Base-by-base conservation (phyloP, 2,888 invertebrate species). In the Uropetala carovei region DNA sequence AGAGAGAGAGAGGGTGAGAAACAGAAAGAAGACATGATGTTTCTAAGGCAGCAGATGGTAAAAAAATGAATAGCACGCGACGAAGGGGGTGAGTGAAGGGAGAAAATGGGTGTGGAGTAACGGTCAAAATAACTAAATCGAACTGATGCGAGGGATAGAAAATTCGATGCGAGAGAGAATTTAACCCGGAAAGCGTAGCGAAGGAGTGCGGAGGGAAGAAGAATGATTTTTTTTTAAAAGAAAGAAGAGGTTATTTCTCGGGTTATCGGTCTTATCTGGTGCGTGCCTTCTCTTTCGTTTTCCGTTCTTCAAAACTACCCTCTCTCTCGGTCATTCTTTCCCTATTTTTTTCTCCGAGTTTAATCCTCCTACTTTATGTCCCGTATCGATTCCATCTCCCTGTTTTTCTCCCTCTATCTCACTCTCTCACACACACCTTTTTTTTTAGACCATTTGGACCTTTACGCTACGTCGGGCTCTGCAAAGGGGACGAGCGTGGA, bases 281-380 rank as follows among this genome's bases (percentile, higher is more conserved):
- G 22, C 27, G 75, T 27, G 75, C 22, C 27, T 13, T 75, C 22
- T 22, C 3, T 16, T 14, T 75, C 18, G 22, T 75, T 75, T 68
- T 11, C 68, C 68, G 7, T 68, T 68, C 22, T 22, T 68, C 22
- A 60, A 13, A 13, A 2, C 14, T 16, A 60, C 13, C 68, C 68
- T 27, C 22, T 10, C 27, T 3, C 27, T 43, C 43, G 1, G 3
- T 43, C 43, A 43, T 43, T 43, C 1, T 43, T 43, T 43, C 5
- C 75, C 75, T 75, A 13, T 11, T 27, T n/a, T 4, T 75, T 11
- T 14, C 75, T 27, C 75, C 0, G 22, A 7, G 22, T 22, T 7
- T 75, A 75, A 75, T 75, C 75, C 75, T 27, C 75, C 75, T 75
- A 75, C 75, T 75, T 75, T 75, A 75, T 75, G 75, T 75, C 13